These are phyloP conservation scores for Danio jaintianensis DNA, from an alignment of 2,797 vertebrate species.

Conservation along the genomic window DNA sequence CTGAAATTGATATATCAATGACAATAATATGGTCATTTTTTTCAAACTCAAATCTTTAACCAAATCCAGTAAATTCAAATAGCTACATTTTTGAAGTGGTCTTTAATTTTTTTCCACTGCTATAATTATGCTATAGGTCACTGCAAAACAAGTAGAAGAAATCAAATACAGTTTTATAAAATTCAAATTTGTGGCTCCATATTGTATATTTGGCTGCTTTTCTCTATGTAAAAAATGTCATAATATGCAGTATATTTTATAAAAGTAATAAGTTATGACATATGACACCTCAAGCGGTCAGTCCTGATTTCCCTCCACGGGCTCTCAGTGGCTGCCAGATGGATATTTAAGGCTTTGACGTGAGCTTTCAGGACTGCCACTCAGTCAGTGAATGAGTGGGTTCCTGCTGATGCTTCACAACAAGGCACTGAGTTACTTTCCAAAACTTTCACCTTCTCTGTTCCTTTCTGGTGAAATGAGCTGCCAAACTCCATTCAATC, in stretches of 20 bases:
- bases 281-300: not conserved
- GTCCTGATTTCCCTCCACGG: not conserved
- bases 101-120: too few relatives aligned
- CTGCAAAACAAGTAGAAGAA: not conserved
- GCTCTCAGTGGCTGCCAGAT: not conserved
- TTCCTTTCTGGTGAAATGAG: not conserved
- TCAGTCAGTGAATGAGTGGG: not conserved
- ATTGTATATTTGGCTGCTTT: not conserved
- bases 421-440: not conserved
- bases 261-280: not conserved
- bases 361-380: not conserved
- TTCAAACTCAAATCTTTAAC: too few relatives aligned
- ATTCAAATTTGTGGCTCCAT: not conserved
- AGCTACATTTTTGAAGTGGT: too few relatives aligned
- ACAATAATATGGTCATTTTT: too few relatives aligned
- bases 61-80: too few relatives aligned
- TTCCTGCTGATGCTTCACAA: constrained; percentile 2
- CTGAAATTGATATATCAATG: too few relatives aligned
- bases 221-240: not conserved
- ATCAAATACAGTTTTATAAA: not conserved
- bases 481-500: not conserved
- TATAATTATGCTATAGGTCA: too few relatives aligned
- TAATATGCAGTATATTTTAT: not conserved
- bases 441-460: not conserved
- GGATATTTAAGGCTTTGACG: constrained; percentile 11